phyloP scores from a whole-genome alignment of 1,140 invertebrate genomes.

The Homarus americanus region DNA sequence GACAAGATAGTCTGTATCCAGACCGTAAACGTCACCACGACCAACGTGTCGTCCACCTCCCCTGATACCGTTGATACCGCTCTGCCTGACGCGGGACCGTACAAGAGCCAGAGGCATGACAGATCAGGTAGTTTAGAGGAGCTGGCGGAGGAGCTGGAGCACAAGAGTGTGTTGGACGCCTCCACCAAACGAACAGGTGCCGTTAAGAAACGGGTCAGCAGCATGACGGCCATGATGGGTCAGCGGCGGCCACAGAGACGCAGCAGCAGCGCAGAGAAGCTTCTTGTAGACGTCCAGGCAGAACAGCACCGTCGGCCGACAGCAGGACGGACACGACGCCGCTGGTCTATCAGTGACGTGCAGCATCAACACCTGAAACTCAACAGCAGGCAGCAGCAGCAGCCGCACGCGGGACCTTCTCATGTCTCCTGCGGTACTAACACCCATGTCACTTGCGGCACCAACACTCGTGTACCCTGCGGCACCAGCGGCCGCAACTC shows the following conservation, averaged over 20 bases:
- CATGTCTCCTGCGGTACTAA: conserved; percentile 37
- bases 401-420: not conserved
- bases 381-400: conserved; percentile 16
- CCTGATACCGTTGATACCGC: not conserved
- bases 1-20: conserved; percentile 58
- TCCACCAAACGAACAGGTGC: conserved; percentile 8
- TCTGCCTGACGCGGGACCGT: not conserved
- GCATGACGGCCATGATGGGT: not conserved
- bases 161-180: conserved; percentile 56
- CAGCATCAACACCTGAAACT: not conserved
- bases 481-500: conserved; percentile 11
- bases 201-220: conserved; percentile 2
- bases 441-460: conserved; percentile 16
- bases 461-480: conserved; percentile 24
- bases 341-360: conserved; percentile 50
- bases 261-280: conserved; percentile 58
- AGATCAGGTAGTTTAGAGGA: conserved; percentile 32
- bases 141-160: conserved; percentile 61
- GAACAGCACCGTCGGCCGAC: conserved; percentile 35
- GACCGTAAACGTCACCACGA: conserved; percentile 26
- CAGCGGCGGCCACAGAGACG: conserved; percentile 38
- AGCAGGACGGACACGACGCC: conserved; percentile 17
- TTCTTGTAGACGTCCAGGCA: not conserved
- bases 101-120: not conserved
- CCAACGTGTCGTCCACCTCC: not conserved